These are phyloP conservation scores for Cyanoramphus novaezelandiae DNA, from an alignment of 2,113 vertebrate genomes.

Conservation along the genomic window DNA sequence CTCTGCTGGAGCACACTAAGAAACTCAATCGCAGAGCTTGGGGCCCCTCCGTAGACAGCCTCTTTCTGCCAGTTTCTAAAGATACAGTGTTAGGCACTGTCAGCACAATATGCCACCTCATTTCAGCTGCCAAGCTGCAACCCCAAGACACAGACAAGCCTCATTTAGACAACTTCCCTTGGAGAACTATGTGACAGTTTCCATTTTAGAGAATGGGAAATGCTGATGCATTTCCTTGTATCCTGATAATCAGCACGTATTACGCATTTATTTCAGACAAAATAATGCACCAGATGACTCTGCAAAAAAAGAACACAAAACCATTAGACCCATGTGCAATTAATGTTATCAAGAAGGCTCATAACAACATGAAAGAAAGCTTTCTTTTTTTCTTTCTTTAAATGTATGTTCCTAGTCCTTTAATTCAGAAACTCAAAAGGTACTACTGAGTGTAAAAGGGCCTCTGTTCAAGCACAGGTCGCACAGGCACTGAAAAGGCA, in stretches of 20 bases:
- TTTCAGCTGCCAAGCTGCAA: constrained; percentile 12
- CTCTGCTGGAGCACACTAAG: constrained; percentile 21
- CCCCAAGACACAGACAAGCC: background rate
- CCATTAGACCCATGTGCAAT: background rate
- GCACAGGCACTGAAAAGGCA: background rate
- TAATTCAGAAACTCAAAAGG: background rate
- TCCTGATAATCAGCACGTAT: background rate
- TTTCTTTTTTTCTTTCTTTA: background rate
- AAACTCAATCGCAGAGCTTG: background rate
- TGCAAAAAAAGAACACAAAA: constrained; percentile 13
- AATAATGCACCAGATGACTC: background rate
- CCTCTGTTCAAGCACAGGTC: background rate
- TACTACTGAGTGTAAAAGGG: background rate
- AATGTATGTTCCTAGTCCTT: background rate
- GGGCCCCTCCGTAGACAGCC: background rate
- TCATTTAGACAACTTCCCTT: background rate
- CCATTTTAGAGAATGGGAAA: background rate
- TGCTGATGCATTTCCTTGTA: background rate
- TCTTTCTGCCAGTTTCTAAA: constrained; percentile 11
- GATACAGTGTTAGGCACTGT: background rate
- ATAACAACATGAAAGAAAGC: background rate
- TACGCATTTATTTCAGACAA: background rate
- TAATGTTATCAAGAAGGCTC: background rate
- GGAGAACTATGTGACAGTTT: accelerated
- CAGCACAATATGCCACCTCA: constrained; percentile 29